Base-by-base conservation (phyloP, 2,888 invertebrate genomes). In the Sinohyriopsis cumingii region DNA sequence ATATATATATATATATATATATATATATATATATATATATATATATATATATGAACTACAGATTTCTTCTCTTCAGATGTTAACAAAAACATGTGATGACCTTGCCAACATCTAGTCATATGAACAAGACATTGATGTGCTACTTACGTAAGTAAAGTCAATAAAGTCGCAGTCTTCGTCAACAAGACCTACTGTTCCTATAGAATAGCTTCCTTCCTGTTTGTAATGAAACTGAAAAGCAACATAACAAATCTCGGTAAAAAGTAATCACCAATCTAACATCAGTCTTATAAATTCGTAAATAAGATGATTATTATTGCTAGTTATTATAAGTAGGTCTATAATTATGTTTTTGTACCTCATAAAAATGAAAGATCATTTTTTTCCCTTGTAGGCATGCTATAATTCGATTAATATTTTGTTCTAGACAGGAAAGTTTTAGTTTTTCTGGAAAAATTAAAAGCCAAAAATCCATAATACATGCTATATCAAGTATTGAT, bases 91-190 rank as follows among this genome's bases (percentile, higher is more conserved):
- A 12, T 9, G 12, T 45, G 45, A 45, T 45, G 45, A 45, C 45
- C 12, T 45, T 45, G 4, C 1, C 1, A 45, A 12, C 12, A 45
- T 45, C 12, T 45, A 45, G 12, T 1, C 12, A 45, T 45, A 45
- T 45, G 45, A 45, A 45, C 45, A 1, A 45, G 45, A 12, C 45
- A 45, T 12, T 45, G 45, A 45, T 45, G 12, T 45, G 12, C 18
- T 59, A 89, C 92, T 91, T 88, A 93, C 98, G 91, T 99, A 99
- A 12, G 98, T 98, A 89, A 98, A 95, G 91, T 99, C 98, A 85
- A 99, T 95, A 89, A 97, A 97, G 91, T 99, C 96, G 92, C 99
- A 99, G 91, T 98, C 96, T 56, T 98, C 96, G 91, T 99, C 99
- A 82, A 95, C 95, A 88, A 97, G 96, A 78, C 98, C 98, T 68